Evolutionary conservation across 2,888 invertebrate species (phyloP).

Genomic region (Eulithis prunata): DNA sequence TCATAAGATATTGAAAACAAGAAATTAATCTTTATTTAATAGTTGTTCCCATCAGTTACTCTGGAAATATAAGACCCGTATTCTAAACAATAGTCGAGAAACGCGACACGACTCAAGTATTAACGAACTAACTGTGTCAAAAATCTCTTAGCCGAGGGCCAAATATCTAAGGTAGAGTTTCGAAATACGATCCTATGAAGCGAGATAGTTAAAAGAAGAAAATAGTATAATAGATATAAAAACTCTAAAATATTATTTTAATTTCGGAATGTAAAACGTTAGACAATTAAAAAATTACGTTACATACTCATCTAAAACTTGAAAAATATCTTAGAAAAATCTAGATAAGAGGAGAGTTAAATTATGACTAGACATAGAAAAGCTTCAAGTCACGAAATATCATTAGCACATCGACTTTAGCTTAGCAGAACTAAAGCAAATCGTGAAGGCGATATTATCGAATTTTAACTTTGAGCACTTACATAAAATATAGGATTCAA

Average conservation of each 20-base stretch:
- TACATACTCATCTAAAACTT: conserved; percentile 40
- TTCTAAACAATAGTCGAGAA: background rate
- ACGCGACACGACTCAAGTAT: no score
- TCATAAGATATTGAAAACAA: background rate
- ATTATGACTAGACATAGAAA: conserved; percentile 50
- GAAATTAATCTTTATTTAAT: background rate
- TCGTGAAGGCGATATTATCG: conserved; percentile 9
- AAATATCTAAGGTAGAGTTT: background rate
- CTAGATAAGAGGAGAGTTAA: conserved; percentile 32
- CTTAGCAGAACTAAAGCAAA: conserved; percentile 33
- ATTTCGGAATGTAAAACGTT: conserved; percentile 55
- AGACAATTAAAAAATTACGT: conserved; percentile 54
- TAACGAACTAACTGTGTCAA: no score
- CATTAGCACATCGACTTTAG: conserved; percentile 34
- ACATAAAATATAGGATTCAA: conserved; percentile 12
- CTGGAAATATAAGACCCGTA: conserved; percentile 8
- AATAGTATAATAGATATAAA: conserved; percentile 2
- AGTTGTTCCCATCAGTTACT: conserved; percentile 15
- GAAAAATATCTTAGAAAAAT: conserved; percentile 41
- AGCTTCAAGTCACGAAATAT: conserved; percentile 34
- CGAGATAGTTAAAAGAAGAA: background rate
- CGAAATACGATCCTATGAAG: background rate
- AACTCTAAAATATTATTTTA: conserved; percentile 16
- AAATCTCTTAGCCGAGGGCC: background rate
- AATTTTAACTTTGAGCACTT: conserved; percentile 21